Evolutionary conservation across 2,113 vertebrate species (phyloP), one percentile per base, ranked within the genome.

Genomic region (Cyanoderma ruficeps): DNA sequence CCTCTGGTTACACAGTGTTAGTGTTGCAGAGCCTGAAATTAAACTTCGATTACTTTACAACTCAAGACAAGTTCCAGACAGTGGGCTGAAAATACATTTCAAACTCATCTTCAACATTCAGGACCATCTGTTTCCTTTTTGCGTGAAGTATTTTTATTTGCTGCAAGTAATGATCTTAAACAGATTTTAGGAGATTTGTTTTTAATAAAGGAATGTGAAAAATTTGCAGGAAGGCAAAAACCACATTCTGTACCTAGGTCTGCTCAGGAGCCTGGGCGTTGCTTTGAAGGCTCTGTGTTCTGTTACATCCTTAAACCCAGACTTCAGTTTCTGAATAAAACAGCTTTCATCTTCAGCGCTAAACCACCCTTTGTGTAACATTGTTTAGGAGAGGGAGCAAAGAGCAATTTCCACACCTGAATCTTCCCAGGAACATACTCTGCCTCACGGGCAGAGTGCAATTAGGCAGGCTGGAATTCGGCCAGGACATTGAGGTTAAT

Each of bases 41-140:
- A 96, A 96, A 96, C 25, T 61, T 35, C 1, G 0, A 64, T 89
- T 95, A 82, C 83, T 95, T 91, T 83, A 90, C 88, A 95, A 64
- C 88, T 64, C 8, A 33, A 96, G 96, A 90, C 82, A 92, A 89
- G n/a, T 87, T 94, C 87, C 94, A 95, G 59, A 89, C 94, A 63
- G 57, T 75, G 86, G 84, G 83, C 16, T 60, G 60, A 78, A 97
- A 97, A 95, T 64, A 78, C 52, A 84, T 93, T 82, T 88, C n/a
- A 55, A 93, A 80, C 68, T 94, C 49, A 64, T 91, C 85, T 82
- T 91, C 69, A 87, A 15, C 83, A 92, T 94, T 81, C 84, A 39
- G 39, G 14, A 74, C 96, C 97, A 98, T 97, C 98, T 98, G 95
- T 82, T 97, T 94, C 93, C 46, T 89, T 92, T 97, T 93, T 94